Evolutionary conservation across 1,140 invertebrate genomes (phyloP).

Genomic region (Hycleus cichorii): DNA sequence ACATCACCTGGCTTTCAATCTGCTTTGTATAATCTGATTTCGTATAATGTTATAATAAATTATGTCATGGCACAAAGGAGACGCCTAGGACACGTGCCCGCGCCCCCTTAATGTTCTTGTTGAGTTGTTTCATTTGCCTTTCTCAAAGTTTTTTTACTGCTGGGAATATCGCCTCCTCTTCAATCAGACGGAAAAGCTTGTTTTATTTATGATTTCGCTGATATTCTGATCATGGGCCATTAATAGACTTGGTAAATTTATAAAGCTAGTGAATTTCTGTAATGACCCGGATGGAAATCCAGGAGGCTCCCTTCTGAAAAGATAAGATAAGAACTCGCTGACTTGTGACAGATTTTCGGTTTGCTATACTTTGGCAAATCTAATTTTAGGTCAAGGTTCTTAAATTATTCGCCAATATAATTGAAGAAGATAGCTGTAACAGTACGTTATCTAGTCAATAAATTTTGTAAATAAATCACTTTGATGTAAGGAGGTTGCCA

Average conservation of each 20-base stretch:
- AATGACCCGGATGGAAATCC: too few species aligned
- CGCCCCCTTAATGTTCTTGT: conserved; percentile 4
- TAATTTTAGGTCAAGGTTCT: too few species aligned
- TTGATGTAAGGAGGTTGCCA: too few species aligned
- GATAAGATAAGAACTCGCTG: too few species aligned
- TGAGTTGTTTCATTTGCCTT: conserved; percentile 4
- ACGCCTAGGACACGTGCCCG: conserved; percentile 8
- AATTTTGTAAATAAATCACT: too few species aligned
- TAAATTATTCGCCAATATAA: too few species aligned
- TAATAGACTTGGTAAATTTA: neutral
- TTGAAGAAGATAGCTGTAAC: too few species aligned
- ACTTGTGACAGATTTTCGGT: too few species aligned
- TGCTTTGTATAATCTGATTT: conserved; percentile 16
- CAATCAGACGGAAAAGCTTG: neutral
- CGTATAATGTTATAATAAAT: conserved; percentile 19
- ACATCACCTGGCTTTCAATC: conserved; percentile 8
- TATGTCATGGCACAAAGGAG: conserved; percentile 9
- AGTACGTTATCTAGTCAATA: too few species aligned
- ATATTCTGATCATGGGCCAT: neutral
- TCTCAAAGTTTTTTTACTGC: neutral
- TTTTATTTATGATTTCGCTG: neutral
- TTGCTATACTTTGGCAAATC: too few species aligned
- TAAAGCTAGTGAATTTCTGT: neutral
- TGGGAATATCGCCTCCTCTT: too few species aligned
- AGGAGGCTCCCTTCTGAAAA: too few species aligned